phyloP scores from a whole-genome alignment of 2,797 vertebrate species.

The Pelochelys cantorii region DNA sequence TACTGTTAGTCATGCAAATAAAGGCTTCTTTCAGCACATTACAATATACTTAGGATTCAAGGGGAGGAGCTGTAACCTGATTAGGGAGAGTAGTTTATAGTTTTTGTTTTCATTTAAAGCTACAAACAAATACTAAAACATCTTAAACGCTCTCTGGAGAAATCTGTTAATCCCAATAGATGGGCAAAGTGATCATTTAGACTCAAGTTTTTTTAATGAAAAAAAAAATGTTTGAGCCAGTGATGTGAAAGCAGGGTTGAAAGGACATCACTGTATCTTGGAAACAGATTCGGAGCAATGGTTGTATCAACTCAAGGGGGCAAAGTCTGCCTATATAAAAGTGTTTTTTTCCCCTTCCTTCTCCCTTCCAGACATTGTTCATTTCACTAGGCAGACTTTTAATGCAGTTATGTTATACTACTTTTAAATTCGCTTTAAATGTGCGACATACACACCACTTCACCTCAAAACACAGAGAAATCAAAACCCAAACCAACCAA shows the following conservation, averaged over 20 bases:
- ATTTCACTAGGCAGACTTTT: neutral
- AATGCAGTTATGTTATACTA: neutral
- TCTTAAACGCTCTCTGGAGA: constrained; percentile 41
- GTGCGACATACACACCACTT: neutral
- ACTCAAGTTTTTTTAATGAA: neutral
- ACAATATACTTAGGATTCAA: constrained; percentile 88
- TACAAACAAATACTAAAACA: constrained; percentile 57
- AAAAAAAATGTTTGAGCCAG: neutral
- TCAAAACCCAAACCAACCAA: neutral
- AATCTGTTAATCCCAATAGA: neutral
- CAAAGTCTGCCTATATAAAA: neutral
- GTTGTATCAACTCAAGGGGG: neutral
- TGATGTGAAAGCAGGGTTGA: neutral
- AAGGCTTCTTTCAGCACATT: constrained; percentile 81
- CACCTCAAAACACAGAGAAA: neutral
- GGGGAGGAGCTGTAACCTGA: constrained; percentile 88
- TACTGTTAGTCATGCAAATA: constrained; percentile 77
- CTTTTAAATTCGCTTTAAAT: neutral
- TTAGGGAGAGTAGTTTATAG: constrained; percentile 87
- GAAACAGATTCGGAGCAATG: neutral
- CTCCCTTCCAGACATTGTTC: neutral
- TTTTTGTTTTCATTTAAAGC: constrained; percentile 87
- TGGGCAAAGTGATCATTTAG: neutral
- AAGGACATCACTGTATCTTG: neutral
- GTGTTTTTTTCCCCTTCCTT: neutral